Percentiles rank a stretch among this genome's conserved stretches.
Conservation (phyloP, 1,140 invertebrate species). For the Manduca sexta region DNA sequence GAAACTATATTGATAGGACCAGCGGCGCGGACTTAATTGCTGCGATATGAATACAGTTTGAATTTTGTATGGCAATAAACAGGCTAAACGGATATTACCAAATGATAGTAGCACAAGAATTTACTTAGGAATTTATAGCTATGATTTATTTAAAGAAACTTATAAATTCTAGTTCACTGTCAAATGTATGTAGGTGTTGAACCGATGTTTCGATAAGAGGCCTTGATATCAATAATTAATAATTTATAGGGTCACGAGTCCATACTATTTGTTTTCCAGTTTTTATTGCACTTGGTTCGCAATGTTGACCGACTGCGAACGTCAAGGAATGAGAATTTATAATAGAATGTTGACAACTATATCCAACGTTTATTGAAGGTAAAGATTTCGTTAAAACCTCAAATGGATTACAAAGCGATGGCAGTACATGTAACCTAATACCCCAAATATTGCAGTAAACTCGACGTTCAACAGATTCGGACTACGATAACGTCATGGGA, state of each 20-base stretch:
- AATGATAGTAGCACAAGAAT: slow-evolving; percentile 2
- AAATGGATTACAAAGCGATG: background rate
- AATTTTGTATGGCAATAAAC: background rate
- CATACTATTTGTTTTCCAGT: too few relatives aligned
- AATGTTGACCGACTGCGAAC: too few relatives aligned
- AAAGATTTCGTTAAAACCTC: background rate
- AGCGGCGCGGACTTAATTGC: background rate
- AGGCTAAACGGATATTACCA: slow-evolving; percentile 9
- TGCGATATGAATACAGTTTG: background rate
- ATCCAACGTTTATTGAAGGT: background rate
- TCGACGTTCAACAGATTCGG: slow-evolving; percentile 10
- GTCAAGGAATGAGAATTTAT: too few relatives aligned
- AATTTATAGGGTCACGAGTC: too few relatives aligned
- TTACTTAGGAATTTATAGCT: background rate
- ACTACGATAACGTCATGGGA: slow-evolving; percentile 8
- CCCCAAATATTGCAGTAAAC: slow-evolving; percentile 15
- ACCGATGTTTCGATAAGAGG: too few relatives aligned
- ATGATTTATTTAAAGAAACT: background rate
- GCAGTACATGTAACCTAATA: background rate
- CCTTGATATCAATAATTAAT: too few relatives aligned
- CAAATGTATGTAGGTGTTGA: too few relatives aligned
- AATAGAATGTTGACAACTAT: too few relatives aligned
- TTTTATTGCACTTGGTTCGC: too few relatives aligned
- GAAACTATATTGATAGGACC: slow-evolving; percentile 1
- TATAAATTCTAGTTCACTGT: too few relatives aligned